Evolutionary conservation across 2,888 invertebrate species (phyloP), one percentile per base, ranked within the genome.

Genomic region (Thecophora atra): DNA sequence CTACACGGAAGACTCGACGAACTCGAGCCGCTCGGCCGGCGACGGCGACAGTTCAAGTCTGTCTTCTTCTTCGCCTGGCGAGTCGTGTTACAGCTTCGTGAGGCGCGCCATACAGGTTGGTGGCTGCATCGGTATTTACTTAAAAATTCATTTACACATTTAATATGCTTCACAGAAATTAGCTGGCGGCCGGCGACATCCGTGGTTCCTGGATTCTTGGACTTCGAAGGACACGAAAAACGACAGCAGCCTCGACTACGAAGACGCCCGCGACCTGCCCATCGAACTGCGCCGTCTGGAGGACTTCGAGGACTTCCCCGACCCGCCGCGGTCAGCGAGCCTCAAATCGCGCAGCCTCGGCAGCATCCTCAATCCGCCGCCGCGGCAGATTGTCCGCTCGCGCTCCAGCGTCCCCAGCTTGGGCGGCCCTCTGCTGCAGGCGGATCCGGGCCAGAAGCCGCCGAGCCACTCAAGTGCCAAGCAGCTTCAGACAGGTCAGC

Each of bases 61-160:
- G 51, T 95, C 95, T 7, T 87, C 87, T n/a, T 87, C 87, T 0
- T 95, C 95, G 76, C 96, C 96, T 5, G 96, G 96, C 83, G 96
- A 96, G 87, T 96, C 96, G 4, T 97, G 97, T 84, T 97, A 97
- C 87, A 96, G 96, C 80, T 97, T 97, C 84, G 95, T 97, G 6
- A 89, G 96, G 63, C 90, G 95, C 80, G 96, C 96, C 15, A 89
- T 97, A 66, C 93, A 91, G 87, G 91, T 91, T 84, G 78, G 74
- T 71, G 1, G 5, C 17, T 17, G 13, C 11, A 58, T 58, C 17
- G 5, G 4, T 24, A 21, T 47, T 44, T 15, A 7, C 17, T 64
- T 51, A 2, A n/a, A 37, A 30, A 13, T 30, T 30, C 11, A 3
- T 47, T 19, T 42, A 4, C n/a, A n/a, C n/a, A n/a, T n/a, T 37